Evolutionary conservation across 2,797 vertebrate species (phyloP).

Genomic region (Pygocentrus nattereri): DNA sequence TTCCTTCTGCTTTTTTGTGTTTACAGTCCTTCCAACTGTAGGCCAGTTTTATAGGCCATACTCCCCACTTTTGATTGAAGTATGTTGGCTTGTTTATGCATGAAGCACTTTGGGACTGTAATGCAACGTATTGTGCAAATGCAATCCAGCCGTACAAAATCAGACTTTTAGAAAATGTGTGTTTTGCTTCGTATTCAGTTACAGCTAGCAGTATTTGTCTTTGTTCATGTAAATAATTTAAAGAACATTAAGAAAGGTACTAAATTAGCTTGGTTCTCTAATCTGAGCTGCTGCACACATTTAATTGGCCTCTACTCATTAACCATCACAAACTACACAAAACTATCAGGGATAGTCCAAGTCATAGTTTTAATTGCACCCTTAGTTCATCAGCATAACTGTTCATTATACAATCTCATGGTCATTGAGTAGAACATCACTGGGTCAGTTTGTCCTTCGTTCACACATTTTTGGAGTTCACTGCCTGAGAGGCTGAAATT

Average conservation of each 20-base stretch:
- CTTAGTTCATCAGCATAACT: background rate
- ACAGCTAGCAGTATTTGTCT: background rate
- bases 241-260: background rate
- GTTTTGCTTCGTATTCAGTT: background rate
- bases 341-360: background rate
- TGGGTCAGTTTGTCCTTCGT: slow-evolving; percentile 10
- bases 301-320: background rate
- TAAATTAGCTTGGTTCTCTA: background rate
- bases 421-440: background rate
- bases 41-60: slow-evolving; percentile 4
- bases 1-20: background rate
- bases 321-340: background rate
- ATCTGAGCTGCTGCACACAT: background rate
- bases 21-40: background rate
- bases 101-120: background rate
- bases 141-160: background rate
- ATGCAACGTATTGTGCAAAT: background rate
- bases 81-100: background rate
- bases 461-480: background rate
- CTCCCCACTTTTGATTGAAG: background rate
- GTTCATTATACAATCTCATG: background rate
- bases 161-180: background rate
- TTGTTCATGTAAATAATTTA: background rate
- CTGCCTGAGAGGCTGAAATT: background rate
- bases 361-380: background rate